Conservation (phyloP, 23 tunicate species). For the Phallusia fumigata region DNA sequence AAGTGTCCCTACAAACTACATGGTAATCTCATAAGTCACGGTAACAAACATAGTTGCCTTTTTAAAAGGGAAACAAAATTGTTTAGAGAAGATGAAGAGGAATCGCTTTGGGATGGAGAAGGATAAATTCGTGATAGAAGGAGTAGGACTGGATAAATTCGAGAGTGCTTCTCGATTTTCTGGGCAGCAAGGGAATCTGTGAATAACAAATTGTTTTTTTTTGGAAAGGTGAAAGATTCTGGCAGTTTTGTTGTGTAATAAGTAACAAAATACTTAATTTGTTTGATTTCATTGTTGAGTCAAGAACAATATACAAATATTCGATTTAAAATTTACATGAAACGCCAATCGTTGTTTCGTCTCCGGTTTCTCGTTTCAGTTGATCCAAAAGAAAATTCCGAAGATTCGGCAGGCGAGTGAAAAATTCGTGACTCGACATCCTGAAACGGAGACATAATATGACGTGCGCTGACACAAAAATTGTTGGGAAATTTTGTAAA, state of each 20-base stretch:
- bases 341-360: not conserved
- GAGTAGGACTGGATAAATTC: constrained; percentile 63
- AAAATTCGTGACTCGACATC: constrained; percentile 77
- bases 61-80: constrained; percentile 28
- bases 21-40: no score
- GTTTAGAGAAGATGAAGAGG: not conserved
- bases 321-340: no score
- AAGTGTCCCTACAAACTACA: no score
- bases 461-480: not conserved
- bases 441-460: constrained; percentile 4
- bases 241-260: no score
- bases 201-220: no score
- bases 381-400: constrained; percentile 43
- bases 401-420: constrained; percentile 50
- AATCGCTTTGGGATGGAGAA: constrained; percentile 14
- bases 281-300: no score
- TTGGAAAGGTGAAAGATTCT: no score
- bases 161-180: constrained; percentile 20
- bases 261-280: no score
- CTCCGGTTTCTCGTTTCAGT: not conserved
- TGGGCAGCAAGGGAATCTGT: not conserved
- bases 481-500: not conserved
- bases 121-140: constrained; percentile 67
- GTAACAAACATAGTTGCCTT: constrained; percentile 27
- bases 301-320: no score